Base-by-base conservation (phyloP, 2,888 invertebrate species). In the Oxytorus armatus region DNA sequence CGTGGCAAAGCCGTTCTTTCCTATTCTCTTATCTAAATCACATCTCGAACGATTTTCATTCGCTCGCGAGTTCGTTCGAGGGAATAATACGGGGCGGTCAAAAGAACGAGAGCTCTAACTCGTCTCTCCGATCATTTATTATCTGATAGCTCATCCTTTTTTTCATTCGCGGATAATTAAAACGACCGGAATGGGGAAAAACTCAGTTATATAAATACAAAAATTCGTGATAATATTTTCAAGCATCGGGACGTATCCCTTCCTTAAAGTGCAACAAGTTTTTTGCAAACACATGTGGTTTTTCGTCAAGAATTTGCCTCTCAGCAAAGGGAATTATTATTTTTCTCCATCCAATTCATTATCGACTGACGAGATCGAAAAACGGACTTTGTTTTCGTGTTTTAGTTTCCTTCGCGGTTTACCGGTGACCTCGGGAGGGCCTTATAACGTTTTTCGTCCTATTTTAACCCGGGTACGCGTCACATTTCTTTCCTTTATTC, bases 21-120 rank as follows among this genome's bases (percentile, higher is more conserved):
- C 36, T 33, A 44, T 68, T 65, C 59, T 69, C 70, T 68, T 84
- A 82, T 84, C 83, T 82, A 81, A 82, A 80, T 81, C 83, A 73
- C 79, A 84, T 82, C 84, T 83, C 59, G 57, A 68, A 73, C 73
- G 66, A 68, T 44, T 79, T 76, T 76, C 29, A 39, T 70, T 61
- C 36, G 25, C 49, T 63, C 55, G 59, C 44, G 66, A 76, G 78
- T 44, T 72, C 21, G 25, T 23, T 14, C 33, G n/a, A 16, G 11
- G 33, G 21, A 49, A n/a, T n/a, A 36, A 68, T 65, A 7, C 61
- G 47, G 14, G 18, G 5, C 29, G 23, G 36, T 44, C 21, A 25
- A 63, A 57, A 72, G 51, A 61, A 49, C 47, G 65, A 33, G 74
- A 53, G 57, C 25, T 44, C 76, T 55, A 72, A 73, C 33, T 66